Base-by-base conservation (phyloP, 2,888 invertebrate genomes). In the Eudasyphora cyanicolor region DNA sequence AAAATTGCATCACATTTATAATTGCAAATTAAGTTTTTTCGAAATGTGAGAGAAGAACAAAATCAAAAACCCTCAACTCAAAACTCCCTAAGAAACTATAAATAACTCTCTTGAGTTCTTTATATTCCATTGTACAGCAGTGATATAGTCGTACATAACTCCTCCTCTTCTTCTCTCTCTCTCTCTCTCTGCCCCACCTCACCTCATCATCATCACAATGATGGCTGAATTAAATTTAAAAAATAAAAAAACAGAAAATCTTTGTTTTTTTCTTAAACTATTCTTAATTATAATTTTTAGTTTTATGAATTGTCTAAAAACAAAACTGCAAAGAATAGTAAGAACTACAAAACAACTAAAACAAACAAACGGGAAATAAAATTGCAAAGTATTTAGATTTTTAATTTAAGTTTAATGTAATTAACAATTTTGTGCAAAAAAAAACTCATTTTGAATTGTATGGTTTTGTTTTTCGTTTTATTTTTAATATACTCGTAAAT, bases 1-100 rank as follows among this genome's bases (percentile, higher is more conserved):
- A n/a, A n/a, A n/a, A n/a, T n/a, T n/a, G n/a, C 45, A 45, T 45
- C 45, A 45, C 45, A 45, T 45, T n/a, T 45, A 45, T 45, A n/a
- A n/a, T 45, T 45, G 0, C 8, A 6, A 6, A 6, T 32, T 4
- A 45, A 45, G 2, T 45, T 45, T 45, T 45, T n/a, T 45, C n/a
- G n/a, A n/a, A n/a, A 45, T 45, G n/a, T n/a, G 45, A 45, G 2
- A n/a, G n/a, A 45, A 14, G 4, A 45, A 45, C 1, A n/a, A n/a
- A n/a, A n/a, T n/a, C n/a, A n/a, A n/a, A n/a, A n/a, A n/a, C n/a
- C n/a, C n/a, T n/a, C n/a, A n/a, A n/a, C n/a, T n/a, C 45, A 12
- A 12, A 45, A 45, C 45, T n/a, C 45, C 45, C 45, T 45, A 45
- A n/a, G 14, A 45, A n/a, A n/a, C 4, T 38, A 14, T 38, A 45